Conservation (phyloP, 2,888 invertebrate genomes). For the Cantharis rufa region DNA sequence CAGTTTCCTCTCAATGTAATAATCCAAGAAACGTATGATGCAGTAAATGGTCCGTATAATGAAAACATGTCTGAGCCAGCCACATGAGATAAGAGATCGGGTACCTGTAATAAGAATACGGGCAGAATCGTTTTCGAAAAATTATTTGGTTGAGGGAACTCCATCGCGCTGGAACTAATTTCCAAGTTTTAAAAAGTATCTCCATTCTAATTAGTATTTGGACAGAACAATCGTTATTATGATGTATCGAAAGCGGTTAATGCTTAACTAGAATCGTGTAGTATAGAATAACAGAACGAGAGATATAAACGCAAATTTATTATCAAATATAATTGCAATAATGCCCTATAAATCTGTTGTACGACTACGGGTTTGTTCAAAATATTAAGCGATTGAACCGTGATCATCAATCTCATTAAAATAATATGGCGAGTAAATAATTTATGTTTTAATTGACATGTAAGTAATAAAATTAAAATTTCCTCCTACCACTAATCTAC, state of each 20-base stretch:
- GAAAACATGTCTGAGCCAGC: slow-evolving; percentile 11
- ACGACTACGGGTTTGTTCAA: slow-evolving; percentile 37
- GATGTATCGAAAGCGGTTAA: slow-evolving; percentile 32
- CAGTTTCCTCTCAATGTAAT: slow-evolving; percentile 25
- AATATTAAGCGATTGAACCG: slow-evolving; percentile 36
- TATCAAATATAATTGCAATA: slow-evolving; percentile 45
- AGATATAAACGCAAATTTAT: slow-evolving; percentile 47
- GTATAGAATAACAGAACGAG: slow-evolving; percentile 40
- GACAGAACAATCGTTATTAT: slow-evolving; percentile 27
- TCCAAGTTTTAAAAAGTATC: slow-evolving; percentile 9
- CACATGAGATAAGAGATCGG: neutral
- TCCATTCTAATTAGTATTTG: slow-evolving; percentile 29
- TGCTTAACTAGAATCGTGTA: slow-evolving; percentile 30
- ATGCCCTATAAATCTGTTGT: slow-evolving; percentile 40
- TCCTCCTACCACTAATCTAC: neutral
- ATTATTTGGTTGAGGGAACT: neutral
- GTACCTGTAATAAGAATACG: neutral
- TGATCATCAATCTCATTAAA: neutral
- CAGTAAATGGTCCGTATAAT: slow-evolving; percentile 18
- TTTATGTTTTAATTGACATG: neutral
- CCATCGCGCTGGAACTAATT: neutral
- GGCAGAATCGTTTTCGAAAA: neutral
- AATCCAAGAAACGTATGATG: slow-evolving; percentile 24
- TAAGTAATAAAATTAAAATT: neutral
- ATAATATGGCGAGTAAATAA: neutral